phyloP scores from a whole-genome alignment of 2,797 vertebrate genomes.

The Gallinago solitaria region DNA sequence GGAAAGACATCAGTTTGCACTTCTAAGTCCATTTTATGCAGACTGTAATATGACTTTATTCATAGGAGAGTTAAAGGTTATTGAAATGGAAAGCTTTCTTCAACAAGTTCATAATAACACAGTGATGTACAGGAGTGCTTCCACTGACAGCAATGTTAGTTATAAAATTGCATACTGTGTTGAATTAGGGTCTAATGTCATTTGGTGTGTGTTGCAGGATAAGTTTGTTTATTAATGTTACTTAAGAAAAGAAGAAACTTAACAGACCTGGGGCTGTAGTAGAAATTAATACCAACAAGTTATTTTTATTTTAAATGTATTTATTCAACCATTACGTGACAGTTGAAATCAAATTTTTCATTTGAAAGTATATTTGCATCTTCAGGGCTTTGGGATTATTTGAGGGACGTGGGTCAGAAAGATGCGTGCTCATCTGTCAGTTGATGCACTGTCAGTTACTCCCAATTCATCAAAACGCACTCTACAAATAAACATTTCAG shows the following conservation, averaged over 20 bases:
- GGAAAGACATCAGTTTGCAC: background rate
- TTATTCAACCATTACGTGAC: background rate
- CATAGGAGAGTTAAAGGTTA: conserved; percentile 6
- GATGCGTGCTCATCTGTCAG: background rate
- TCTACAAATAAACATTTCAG: background rate
- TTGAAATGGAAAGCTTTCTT: background rate
- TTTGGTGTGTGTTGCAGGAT: background rate
- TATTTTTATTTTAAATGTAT: background rate
- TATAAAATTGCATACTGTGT: background rate
- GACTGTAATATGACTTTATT: background rate
- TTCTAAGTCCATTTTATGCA: background rate
- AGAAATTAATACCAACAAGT: background rate
- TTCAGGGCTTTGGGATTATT: background rate
- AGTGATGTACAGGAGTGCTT: background rate
- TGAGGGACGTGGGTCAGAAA: background rate
- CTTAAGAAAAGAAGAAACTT: background rate
- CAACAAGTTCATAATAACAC: background rate
- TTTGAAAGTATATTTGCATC: background rate
- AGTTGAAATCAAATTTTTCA: background rate
- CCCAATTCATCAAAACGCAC: background rate
- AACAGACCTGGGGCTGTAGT: background rate
- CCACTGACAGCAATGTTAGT: background rate
- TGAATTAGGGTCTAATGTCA: conserved; percentile 4
- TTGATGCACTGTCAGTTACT: background rate
- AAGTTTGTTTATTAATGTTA: background rate